phyloP scores from a whole-genome alignment of 2,113 vertebrate genomes.

The Stegastes partitus region DNA sequence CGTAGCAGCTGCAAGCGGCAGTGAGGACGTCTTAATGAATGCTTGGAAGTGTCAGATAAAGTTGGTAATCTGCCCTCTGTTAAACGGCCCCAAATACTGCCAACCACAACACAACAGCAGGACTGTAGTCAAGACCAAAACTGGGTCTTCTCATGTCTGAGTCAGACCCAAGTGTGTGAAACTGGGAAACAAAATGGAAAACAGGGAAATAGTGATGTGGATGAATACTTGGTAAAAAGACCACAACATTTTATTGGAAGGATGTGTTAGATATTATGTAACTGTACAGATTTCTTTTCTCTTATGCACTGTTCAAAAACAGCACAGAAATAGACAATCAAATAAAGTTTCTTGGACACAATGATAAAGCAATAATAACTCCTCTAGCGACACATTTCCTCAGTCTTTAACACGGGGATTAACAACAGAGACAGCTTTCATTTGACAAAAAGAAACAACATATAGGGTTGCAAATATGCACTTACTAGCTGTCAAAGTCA shows the following conservation, averaged over 20 bases:
- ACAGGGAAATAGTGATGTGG: neutral
- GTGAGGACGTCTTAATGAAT: slow-evolving; percentile 37
- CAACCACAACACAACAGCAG: slow-evolving; percentile 53
- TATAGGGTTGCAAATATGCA: neutral
- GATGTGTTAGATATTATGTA: neutral
- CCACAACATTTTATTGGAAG: neutral
- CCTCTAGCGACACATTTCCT: neutral
- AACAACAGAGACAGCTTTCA: neutral
- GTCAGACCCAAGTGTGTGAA: slow-evolving; percentile 21
- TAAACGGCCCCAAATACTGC: slow-evolving; percentile 36
- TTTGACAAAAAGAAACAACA: neutral
- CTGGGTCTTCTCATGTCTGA: neutral
- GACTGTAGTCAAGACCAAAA: slow-evolving; percentile 3
- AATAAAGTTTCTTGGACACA: neutral
- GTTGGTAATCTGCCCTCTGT: slow-evolving; percentile 39
- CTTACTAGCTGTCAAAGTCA: neutral
- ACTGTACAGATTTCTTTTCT: too few species aligned
- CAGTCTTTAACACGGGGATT: neutral
- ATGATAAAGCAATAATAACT: neutral
- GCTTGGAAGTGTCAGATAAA: slow-evolving; percentile 50
- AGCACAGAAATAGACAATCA: too few species aligned
- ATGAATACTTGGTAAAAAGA: neutral
- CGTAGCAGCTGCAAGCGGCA: slow-evolving; percentile 48
- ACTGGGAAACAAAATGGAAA: slow-evolving; percentile 20
- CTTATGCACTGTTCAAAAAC: too few species aligned